Conservation (phyloP, 2,797 vertebrate species). For the Clarias pachynema region DNA sequence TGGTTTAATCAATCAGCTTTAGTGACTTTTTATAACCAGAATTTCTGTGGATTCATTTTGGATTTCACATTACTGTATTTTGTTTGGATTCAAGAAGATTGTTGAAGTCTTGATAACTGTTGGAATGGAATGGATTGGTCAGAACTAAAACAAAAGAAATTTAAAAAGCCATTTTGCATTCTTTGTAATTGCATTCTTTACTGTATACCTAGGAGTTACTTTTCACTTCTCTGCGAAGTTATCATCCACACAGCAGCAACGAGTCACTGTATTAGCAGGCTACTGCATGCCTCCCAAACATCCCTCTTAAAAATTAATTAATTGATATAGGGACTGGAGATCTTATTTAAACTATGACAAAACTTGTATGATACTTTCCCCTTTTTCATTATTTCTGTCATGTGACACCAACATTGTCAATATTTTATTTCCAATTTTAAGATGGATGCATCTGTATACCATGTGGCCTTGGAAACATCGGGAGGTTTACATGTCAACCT, state of each 20-base stretch:
- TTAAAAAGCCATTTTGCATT: neutral
- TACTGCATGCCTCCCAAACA: neutral
- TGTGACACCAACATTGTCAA: neutral
- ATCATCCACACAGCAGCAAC: neutral
- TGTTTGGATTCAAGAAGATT: neutral
- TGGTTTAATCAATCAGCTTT: too few species aligned
- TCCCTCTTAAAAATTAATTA: neutral
- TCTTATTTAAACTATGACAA: neutral
- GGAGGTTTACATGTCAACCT: neutral
- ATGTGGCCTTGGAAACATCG: neutral
- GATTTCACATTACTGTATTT: neutral
- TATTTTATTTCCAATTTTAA: slow-evolving; percentile 19
- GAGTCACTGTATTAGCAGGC: neutral
- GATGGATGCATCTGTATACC: neutral
- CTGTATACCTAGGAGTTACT: neutral
- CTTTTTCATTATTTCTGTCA: neutral
- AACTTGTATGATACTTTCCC: neutral
- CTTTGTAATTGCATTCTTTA: neutral
- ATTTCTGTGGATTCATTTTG: neutral
- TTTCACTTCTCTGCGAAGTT: neutral
- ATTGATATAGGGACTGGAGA: neutral
- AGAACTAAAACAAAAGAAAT: neutral
- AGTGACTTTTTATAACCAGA: neutral
- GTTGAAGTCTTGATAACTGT: neutral
- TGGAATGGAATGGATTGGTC: neutral